These are phyloP conservation scores for Dermatophagoides farinae DNA, from an alignment of 1,140 invertebrate species.

Conservation along the genomic window DNA sequence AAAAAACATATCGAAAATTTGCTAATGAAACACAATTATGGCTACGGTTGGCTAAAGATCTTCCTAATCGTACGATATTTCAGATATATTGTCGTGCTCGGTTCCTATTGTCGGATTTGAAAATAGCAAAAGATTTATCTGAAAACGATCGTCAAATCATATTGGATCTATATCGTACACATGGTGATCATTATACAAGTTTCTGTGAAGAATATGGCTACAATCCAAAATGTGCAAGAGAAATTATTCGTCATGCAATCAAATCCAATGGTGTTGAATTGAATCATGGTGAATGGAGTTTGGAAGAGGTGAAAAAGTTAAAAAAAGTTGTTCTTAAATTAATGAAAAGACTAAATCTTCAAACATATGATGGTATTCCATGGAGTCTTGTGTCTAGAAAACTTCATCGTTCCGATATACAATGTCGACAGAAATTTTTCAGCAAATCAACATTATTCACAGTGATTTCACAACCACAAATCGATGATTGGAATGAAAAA, in stretches of 20 bases:
- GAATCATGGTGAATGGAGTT: background rate
- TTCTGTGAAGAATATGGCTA: slow-evolving; percentile 8
- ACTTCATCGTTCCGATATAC: background rate
- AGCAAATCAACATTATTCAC: background rate
- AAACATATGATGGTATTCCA: background rate
- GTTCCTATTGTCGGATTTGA: background rate
- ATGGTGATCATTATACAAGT: slow-evolving; percentile 6
- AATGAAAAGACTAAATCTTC: background rate
- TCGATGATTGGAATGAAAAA: background rate
- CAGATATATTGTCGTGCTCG: slow-evolving; percentile 6
- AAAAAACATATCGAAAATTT: background rate
- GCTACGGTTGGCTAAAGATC: slow-evolving; percentile 5
- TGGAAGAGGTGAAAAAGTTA: background rate
- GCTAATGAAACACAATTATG: background rate
- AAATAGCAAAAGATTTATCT: background rate
- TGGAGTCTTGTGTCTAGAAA: background rate
- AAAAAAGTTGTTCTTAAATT: background rate
- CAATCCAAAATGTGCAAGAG: slow-evolving; percentile 7
- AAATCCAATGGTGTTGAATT: background rate
- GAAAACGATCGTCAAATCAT: background rate
- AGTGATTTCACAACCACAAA: background rate
- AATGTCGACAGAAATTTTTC: slow-evolving; percentile 4
- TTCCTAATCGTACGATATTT: slow-evolving; percentile 3
- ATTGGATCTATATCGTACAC: background rate
- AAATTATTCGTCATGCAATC: background rate